phyloP scores from a whole-genome alignment of 2,113 vertebrate genomes.

The Dasyornis broadbenti region DNA sequence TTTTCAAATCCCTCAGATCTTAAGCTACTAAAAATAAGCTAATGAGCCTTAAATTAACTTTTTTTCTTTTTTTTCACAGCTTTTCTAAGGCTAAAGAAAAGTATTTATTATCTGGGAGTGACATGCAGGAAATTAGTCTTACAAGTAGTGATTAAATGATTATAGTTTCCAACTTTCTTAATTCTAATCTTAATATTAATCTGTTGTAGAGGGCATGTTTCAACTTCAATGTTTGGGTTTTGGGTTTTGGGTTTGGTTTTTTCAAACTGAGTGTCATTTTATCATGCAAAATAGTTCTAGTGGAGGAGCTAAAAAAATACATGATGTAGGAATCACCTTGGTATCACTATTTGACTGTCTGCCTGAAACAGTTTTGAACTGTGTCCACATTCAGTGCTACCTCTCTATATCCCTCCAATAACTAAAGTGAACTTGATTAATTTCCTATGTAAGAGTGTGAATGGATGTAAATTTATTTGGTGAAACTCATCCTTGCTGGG shows the following conservation, averaged over 20 bases:
- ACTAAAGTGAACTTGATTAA: background rate
- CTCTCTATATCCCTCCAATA: background rate
- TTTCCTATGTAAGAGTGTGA: background rate
- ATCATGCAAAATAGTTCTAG: slow-evolving; percentile 10
- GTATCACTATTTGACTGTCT: background rate
- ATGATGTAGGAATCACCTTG: background rate
- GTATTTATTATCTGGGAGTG: slow-evolving; percentile 78
- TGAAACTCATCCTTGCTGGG: background rate
- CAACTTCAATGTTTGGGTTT: background rate
- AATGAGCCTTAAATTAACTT: slow-evolving; percentile 78
- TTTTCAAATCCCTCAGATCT: slow-evolving; percentile 77
- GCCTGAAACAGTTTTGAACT: background rate
- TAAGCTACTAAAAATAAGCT: slow-evolving; percentile 83
- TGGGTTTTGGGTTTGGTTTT: background rate
- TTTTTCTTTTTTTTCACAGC: slow-evolving; percentile 48
- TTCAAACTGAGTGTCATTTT: slow-evolving; percentile 19
- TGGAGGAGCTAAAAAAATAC: background rate
- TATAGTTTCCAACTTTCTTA: slow-evolving; percentile 70
- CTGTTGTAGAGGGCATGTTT: slow-evolving; percentile 52
- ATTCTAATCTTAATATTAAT: slow-evolving; percentile 70
- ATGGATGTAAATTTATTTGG: background rate
- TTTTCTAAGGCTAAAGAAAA: slow-evolving; percentile 74
- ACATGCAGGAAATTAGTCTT: slow-evolving; percentile 77
- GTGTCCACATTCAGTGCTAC: background rate
- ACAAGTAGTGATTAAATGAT: slow-evolving; percentile 71